Evolutionary conservation across 2,888 invertebrate genomes (phyloP).

Genomic region (Camponotus fellah): DNA sequence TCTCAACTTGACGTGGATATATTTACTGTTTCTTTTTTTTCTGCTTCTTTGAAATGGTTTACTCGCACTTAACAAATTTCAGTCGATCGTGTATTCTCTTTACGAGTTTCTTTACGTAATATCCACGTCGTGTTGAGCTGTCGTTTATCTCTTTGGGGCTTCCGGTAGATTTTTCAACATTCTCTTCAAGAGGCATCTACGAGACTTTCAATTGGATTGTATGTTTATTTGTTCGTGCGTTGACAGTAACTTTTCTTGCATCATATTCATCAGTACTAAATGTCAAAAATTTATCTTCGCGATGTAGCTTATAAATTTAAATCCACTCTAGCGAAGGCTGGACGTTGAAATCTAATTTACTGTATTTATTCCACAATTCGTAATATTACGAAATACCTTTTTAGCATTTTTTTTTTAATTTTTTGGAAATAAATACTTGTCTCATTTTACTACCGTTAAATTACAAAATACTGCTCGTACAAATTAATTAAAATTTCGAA

Average conservation of each 20-base stretch:
- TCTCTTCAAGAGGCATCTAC: slow-evolving; percentile 11
- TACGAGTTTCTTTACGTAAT: slow-evolving; percentile 11
- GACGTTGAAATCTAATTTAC: neutral
- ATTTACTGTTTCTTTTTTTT: neutral
- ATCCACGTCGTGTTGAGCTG: neutral
- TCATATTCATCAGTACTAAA: slow-evolving; percentile 11
- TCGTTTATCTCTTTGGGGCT: slow-evolving; percentile 10
- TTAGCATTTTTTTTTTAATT: neutral
- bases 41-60: neutral
- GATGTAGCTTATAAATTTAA: neutral
- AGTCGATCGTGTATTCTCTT: slow-evolving; percentile 24
- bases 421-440: neutral
- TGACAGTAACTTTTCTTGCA: slow-evolving; percentile 21
- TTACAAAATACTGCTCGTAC: neutral
- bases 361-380: neutral
- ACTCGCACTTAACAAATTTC: slow-evolving; percentile 1
- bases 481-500: slow-evolving; percentile 17
- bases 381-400: neutral
- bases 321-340: neutral
- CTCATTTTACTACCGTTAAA: slow-evolving; percentile 12
- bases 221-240: neutral
- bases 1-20: neutral
- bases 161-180: slow-evolving; percentile 30
- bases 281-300: neutral
- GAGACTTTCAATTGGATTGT: neutral